phyloP scores from a whole-genome alignment of 2,113 vertebrate species.

The Callocephalon fimbriatum region DNA sequence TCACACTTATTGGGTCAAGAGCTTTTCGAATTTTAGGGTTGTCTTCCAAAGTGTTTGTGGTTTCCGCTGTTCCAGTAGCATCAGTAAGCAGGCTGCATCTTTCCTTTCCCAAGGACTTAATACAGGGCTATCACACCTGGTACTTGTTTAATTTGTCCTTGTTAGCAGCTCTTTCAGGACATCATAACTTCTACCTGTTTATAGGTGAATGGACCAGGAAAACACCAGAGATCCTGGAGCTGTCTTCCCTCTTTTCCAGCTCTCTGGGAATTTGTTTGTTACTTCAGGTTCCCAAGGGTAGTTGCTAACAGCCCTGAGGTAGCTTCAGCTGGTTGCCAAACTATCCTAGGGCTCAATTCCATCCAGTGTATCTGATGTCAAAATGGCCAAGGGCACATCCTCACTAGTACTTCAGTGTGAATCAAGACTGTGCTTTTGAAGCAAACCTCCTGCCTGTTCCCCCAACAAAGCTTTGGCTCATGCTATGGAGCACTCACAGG shows the following conservation, averaged over 20 bases:
- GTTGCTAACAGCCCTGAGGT: background rate
- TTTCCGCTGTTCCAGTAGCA: background rate
- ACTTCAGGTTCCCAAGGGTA: background rate
- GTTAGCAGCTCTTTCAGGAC: background rate
- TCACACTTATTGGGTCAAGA: background rate
- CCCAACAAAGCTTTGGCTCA: rapidly evolving
- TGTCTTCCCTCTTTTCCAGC: background rate
- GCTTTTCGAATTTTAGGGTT: background rate
- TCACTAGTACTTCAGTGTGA: background rate
- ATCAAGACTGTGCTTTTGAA: background rate
- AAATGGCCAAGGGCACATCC: rapidly evolving
- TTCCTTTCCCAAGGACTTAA: background rate
- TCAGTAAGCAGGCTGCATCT: background rate
- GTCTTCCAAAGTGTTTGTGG: background rate
- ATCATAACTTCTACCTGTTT: background rate
- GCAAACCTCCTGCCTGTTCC: background rate
- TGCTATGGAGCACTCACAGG: rapidly evolving
- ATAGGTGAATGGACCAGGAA: background rate
- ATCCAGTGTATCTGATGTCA: rapidly evolving
- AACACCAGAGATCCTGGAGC: background rate
- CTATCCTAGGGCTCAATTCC: background rate
- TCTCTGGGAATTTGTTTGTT: background rate
- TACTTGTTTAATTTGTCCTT: background rate
- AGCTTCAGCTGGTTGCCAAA: background rate
- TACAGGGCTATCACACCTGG: background rate